These are phyloP conservation scores for Nomada fucata DNA, from an alignment of 2,888 invertebrate species.

Conservation along the genomic window DNA sequence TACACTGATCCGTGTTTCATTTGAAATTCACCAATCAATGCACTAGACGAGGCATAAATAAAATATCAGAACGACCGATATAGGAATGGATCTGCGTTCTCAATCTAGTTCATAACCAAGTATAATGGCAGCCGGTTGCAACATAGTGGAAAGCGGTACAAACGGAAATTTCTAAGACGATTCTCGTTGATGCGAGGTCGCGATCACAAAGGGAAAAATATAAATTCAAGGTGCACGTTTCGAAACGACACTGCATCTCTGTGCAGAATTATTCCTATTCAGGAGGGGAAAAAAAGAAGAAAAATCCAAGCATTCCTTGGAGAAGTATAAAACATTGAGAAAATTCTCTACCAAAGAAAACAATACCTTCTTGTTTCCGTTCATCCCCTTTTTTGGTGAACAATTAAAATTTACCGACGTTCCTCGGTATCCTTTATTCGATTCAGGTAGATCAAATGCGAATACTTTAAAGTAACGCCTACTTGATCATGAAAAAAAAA, in stretches of 20 bases:
- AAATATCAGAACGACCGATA: constrained; percentile 5
- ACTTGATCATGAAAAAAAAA: not conserved
- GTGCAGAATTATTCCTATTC: constrained; percentile 25
- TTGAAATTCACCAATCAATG: constrained; percentile 31
- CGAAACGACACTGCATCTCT: constrained; percentile 29
- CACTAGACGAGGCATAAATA: not conserved
- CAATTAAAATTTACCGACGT: constrained; percentile 34
- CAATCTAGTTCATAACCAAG: constrained; percentile 48
- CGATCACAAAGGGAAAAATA: constrained; percentile 17
- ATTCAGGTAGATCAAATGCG: constrained; percentile 22
- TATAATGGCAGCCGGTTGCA: constrained; percentile 33
- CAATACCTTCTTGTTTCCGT: constrained; percentile 19
- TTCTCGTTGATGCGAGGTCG: constrained; percentile 39
- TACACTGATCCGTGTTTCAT: not conserved
- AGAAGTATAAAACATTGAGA: constrained; percentile 24
- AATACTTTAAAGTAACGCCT: not conserved
- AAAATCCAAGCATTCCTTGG: constrained; percentile 23
- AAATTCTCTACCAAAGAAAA: constrained; percentile 24
- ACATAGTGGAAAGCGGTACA: constrained; percentile 48
- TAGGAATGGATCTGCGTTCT: constrained; percentile 26
- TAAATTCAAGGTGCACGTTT: constrained; percentile 25
- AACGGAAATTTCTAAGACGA: constrained; percentile 52
- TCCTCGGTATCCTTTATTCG: not conserved
- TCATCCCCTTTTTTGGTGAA: not conserved
- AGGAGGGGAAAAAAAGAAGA: constrained; percentile 20